phyloP scores from a whole-genome alignment of 2,113 vertebrate genomes.

The Varanus salvator region DNA sequence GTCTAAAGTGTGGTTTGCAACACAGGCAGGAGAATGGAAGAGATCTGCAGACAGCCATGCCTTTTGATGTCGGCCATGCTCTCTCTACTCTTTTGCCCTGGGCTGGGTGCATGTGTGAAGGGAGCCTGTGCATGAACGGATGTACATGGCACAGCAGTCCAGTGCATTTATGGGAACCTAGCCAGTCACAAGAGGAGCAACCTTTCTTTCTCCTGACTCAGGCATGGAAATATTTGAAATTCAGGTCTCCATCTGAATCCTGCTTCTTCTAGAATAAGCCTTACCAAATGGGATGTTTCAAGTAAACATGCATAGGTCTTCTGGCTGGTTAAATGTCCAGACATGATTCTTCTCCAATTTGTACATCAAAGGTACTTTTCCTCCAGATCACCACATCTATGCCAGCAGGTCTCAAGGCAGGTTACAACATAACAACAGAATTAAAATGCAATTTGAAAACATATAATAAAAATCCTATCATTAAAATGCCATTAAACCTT shows the following conservation, averaged over 20 bases:
- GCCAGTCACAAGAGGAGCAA: not conserved
- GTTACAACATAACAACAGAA: too few relatives aligned
- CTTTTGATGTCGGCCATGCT: too few relatives aligned
- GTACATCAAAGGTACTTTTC: not conserved
- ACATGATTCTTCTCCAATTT: not conserved
- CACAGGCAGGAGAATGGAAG: too few relatives aligned
- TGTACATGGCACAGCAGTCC: not conserved
- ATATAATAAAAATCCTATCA: too few relatives aligned
- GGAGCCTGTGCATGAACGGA: too few relatives aligned
- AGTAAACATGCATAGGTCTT: not conserved
- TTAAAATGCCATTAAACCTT: too few relatives aligned
- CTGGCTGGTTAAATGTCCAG: not conserved
- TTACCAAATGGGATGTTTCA: not conserved
- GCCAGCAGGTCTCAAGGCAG: not conserved
- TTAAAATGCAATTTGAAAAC: too few relatives aligned
- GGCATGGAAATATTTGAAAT: not conserved
- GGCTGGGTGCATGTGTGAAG: too few relatives aligned
- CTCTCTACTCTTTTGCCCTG: too few relatives aligned
- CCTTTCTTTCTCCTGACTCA: not conserved
- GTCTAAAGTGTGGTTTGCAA: too few relatives aligned
- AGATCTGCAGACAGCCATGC: too few relatives aligned
- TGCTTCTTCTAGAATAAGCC: not conserved
- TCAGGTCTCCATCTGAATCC: not conserved
- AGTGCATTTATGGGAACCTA: not conserved
- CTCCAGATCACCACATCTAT: not conserved